Evolutionary conservation across 2,113 vertebrate species (phyloP).

Genomic region (Polypterus senegalus): DNA sequence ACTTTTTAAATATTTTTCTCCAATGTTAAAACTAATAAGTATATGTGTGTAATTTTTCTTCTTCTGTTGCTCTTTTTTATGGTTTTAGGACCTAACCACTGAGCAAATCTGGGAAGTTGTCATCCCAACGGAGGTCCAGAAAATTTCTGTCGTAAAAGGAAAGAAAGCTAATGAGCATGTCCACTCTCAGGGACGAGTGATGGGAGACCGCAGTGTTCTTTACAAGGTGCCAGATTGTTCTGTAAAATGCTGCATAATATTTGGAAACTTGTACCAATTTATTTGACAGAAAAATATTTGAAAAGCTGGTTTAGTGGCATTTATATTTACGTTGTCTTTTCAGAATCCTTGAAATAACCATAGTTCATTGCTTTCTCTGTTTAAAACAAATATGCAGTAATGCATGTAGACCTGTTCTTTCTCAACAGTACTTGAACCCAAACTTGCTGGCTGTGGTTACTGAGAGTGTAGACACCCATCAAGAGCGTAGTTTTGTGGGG

Average conservation of each 20-base stretch:
- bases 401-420: background rate
- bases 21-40: too few relatives aligned
- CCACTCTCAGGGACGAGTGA: conserved; percentile 91
- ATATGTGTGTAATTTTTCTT: too few relatives aligned
- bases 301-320: too few relatives aligned
- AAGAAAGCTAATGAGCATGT: conserved; percentile 86
- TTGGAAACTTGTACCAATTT: too few relatives aligned
- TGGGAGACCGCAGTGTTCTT: conserved; percentile 95
- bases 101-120: conserved; percentile 83
- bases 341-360: too few relatives aligned
- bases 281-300: too few relatives aligned
- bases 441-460: conserved; percentile 88
- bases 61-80: background rate
- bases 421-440: conserved; percentile 77
- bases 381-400: too few relatives aligned
- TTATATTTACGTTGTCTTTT: too few relatives aligned
- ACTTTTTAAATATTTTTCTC: too few relatives aligned
- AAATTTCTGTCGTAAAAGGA: conserved; percentile 73
- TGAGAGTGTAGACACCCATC: conserved; percentile 77
- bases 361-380: too few relatives aligned
- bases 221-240: conserved; percentile 66
- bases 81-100: conserved; percentile 68
- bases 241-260: too few relatives aligned
- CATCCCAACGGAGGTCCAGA: conserved; percentile 74
- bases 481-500: conserved; percentile 80